These are phyloP conservation scores for Platerodrilus igneus DNA, from an alignment of 2,888 invertebrate genomes.

Conservation along the genomic window DNA sequence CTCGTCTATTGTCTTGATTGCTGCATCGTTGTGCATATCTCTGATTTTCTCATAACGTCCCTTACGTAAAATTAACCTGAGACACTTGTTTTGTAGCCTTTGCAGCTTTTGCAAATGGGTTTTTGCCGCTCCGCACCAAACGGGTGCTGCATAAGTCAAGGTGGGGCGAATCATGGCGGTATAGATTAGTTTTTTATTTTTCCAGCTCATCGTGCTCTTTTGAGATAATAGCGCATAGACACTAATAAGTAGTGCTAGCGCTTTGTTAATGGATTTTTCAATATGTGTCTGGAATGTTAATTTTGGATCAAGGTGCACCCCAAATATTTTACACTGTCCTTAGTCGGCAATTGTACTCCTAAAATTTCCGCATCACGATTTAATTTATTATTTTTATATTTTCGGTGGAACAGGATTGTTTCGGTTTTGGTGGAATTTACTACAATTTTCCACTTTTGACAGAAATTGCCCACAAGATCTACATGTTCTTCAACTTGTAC, in stretches of 20 bases:
- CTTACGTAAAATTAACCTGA: constrained; percentile 17
- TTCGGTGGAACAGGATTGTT: constrained; percentile 11
- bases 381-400: neutral
- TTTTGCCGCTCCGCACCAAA: constrained; percentile 21
- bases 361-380: neutral
- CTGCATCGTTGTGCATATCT: constrained; percentile 17
- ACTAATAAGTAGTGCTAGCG: no score
- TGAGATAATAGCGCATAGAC: constrained; percentile 24
- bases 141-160: constrained; percentile 25
- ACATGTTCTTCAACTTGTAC: constrained; percentile 23
- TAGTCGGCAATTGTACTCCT: neutral
- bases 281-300: constrained; percentile 29
- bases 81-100: constrained; percentile 27
- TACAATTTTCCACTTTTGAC: constrained; percentile 14
- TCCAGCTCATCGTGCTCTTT: constrained; percentile 15
- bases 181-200: constrained; percentile 32
- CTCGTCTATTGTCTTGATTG: constrained; percentile 12
- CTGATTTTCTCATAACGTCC: constrained; percentile 16
- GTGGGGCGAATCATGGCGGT: constrained; percentile 28
- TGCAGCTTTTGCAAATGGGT: constrained; percentile 18
- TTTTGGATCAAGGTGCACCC: neutral
- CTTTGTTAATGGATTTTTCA: no score
- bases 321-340: neutral
- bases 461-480: constrained; percentile 7
- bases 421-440: constrained; percentile 14